These are phyloP conservation scores for Drosophila trichaetosa DNA, from an alignment of 2,888 invertebrate genomes.

Conservation along the genomic window DNA sequence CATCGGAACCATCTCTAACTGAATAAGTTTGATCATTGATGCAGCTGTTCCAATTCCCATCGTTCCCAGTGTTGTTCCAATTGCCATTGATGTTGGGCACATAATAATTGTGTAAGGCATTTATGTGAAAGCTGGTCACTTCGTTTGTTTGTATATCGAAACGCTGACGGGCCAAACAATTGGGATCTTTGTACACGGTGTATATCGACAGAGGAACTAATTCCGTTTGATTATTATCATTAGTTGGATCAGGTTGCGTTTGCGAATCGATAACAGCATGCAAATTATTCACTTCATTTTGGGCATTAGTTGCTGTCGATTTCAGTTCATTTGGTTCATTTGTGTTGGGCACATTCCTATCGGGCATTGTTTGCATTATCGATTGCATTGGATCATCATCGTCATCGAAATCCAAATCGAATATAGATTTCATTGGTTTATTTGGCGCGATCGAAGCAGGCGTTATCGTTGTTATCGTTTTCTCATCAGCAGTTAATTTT, in stretches of 20 bases:
- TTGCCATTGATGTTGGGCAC: constrained; percentile 88
- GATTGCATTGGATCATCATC: constrained; percentile 82
- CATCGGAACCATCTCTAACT: constrained; percentile 70
- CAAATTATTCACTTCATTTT: background rate
- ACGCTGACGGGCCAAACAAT: constrained; percentile 81
- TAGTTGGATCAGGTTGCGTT: background rate
- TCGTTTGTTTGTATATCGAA: constrained; percentile 81
- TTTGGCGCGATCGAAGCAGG: constrained; percentile 4
- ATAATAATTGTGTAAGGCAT: constrained; percentile 86
- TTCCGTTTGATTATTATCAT: constrained; percentile 10
- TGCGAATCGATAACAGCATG: background rate
- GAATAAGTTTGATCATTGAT: constrained; percentile 34
- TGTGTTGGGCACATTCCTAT: background rate
- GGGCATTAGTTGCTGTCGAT: background rate
- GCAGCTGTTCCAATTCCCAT: constrained; percentile 15
- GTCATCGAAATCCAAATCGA: constrained; percentile 85
- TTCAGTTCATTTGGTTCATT: constrained; percentile 2
- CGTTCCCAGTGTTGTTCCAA: constrained; percentile 81
- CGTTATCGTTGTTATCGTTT: background rate
- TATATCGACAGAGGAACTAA: constrained; percentile 25
- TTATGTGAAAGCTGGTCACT: constrained; percentile 86
- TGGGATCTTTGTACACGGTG: constrained; percentile 75
- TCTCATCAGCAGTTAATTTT: background rate
- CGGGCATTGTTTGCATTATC: constrained; percentile 67
- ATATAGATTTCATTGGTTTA: constrained; percentile 83